Evolutionary conservation across 2,797 vertebrate genomes (phyloP), one percentile per base, ranked within the genome.

Genomic region (Acanthiza pusilla): DNA sequence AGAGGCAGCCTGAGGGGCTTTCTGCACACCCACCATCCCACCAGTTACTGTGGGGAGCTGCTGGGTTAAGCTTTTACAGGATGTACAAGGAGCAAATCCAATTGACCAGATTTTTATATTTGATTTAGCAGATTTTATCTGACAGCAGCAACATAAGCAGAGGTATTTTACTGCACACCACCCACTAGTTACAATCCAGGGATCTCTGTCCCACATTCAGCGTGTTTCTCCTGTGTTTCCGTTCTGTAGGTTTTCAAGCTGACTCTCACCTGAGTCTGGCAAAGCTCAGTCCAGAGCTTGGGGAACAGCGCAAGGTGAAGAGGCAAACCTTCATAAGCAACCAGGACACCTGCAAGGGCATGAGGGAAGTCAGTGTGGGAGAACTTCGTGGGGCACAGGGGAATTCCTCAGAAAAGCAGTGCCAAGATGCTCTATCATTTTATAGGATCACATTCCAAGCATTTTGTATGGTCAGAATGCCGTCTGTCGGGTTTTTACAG

Each of bases 241-340:
- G 13, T 27, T 22, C 63, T 2, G 1, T 25, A 23, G 40, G 47
- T 25, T 94, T 66, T 86, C 57, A 85, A 83, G 71, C 36, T 82
- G 91, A 80, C 53, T 81, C 97, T 97, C 97, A 99, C 99, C 99
- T 99, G 99, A 76, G 99, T 99, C 97, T 99, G 99, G 94, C 98
- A 99, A 48, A 99, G 98, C 97, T 99, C 99, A 23, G 99, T 99
- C 99, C 99, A 99, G 81, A 99, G 98, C 96, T 99, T 99, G 86
- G 99, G 99, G 94, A 99, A 99, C 74, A 99, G 98, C 6, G 99
- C 98, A 38, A 99, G 98, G 95, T 99, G 99, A 91, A 99, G 98
- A 36, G 99, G 99, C 88, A 99, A 98, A 89, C 99, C 99, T 98
- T 99, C 99, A 91, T 99, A 99, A 2, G 99, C 99, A 79, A 99